phyloP scores from a whole-genome alignment of 2,113 vertebrate genomes.

The Hystrix brachyura region DNA sequence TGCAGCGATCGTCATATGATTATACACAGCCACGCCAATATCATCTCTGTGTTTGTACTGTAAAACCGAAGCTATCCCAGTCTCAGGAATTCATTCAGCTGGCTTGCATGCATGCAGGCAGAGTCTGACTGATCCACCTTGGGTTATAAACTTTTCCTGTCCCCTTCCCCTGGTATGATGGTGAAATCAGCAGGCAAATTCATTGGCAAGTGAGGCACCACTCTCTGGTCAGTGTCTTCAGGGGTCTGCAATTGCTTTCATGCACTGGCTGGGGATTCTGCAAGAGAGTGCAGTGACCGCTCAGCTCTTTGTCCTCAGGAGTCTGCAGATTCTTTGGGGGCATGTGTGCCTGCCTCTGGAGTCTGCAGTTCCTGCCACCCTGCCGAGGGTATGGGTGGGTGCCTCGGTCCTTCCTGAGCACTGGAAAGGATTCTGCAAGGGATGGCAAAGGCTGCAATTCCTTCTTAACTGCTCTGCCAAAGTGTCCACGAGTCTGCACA shows the following conservation, averaged over 20 bases:
- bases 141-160: background rate
- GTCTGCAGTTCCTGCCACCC: background rate
- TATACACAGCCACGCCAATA: background rate
- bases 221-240: background rate
- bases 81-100: background rate
- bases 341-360: background rate
- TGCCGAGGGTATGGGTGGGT: background rate
- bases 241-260: background rate
- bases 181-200: too few relatives aligned
- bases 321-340: background rate
- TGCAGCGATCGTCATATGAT: background rate
- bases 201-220: background rate
- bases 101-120: background rate
- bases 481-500: background rate
- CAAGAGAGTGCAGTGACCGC: background rate
- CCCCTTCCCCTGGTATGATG: background rate
- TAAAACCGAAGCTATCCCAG: background rate
- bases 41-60: background rate
- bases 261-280: background rate
- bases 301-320: background rate
- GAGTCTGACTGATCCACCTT: background rate
- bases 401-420: background rate
- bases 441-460: background rate
- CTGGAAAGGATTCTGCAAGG: background rate
- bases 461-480: background rate